These are phyloP conservation scores for Ophion obscuratus DNA, from an alignment of 2,888 invertebrate genomes.

Conservation along the genomic window DNA sequence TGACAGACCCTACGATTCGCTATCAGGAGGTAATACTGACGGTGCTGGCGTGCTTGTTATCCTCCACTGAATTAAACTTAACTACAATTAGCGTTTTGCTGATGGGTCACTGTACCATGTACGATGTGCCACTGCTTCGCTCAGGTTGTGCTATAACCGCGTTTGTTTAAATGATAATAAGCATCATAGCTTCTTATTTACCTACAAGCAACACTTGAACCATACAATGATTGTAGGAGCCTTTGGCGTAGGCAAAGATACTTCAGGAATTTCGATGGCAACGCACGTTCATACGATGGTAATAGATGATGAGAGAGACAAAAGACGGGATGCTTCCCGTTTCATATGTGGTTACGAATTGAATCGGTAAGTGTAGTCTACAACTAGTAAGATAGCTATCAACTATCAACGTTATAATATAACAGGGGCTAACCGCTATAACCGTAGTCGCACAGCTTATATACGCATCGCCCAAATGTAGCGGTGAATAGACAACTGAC, in stretches of 20 bases:
- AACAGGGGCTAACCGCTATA: background rate
- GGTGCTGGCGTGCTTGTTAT: slow-evolving; percentile 31
- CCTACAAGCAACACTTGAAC: slow-evolving; percentile 10
- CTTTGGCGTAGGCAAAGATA: background rate
- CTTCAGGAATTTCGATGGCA: slow-evolving; percentile 21
- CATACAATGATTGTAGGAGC: slow-evolving; percentile 11
- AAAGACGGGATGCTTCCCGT: slow-evolving; percentile 31
- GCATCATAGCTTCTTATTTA: slow-evolving; percentile 49
- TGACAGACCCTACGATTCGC: slow-evolving; percentile 38
- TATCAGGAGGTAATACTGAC: slow-evolving; percentile 2
- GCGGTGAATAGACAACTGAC: slow-evolving; percentile 34
- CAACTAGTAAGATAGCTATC: too few relatives aligned
- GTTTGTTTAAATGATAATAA: slow-evolving; percentile 75
- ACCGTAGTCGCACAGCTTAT: background rate
- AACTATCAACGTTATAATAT: background rate
- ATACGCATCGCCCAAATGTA: slow-evolving; percentile 18
- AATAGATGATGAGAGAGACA: background rate
- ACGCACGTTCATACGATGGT: background rate
- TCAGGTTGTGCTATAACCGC: slow-evolving; percentile 72
- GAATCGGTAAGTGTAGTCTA: slow-evolving; percentile 24
- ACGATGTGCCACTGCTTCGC: slow-evolving; percentile 66
- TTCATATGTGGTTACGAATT: slow-evolving; percentile 26
- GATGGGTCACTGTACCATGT: slow-evolving; percentile 31
- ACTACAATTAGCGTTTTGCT: slow-evolving; percentile 76
- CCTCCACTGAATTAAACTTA: slow-evolving; percentile 76